These are phyloP conservation scores for Drosophila paulistorum DNA, from an alignment of 1,140 invertebrate species.

Conservation along the genomic window DNA sequence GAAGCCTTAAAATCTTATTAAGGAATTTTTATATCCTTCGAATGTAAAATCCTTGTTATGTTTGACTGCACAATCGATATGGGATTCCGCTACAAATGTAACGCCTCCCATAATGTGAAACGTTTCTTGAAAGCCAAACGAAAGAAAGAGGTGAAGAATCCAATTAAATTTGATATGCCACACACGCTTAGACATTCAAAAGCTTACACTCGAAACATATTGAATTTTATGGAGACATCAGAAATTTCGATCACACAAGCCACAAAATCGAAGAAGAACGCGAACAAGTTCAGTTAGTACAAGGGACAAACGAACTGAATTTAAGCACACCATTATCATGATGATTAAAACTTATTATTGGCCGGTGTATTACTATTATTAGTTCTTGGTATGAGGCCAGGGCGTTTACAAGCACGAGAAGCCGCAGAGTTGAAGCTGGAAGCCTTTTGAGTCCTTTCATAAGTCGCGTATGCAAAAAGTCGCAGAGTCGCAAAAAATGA, in stretches of 20 bases:
- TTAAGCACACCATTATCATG: slow-evolving; percentile 76
- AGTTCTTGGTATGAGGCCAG: slow-evolving; percentile 45
- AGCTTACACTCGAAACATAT: slow-evolving; percentile 23
- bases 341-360: slow-evolving; percentile 82
- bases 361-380: slow-evolving; percentile 75
- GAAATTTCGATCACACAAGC: slow-evolving; percentile 27
- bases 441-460: slow-evolving; percentile 64
- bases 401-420: slow-evolving; percentile 63
- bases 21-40: too few species aligned
- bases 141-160: slow-evolving; percentile 42
- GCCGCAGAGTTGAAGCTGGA: slow-evolving; percentile 26
- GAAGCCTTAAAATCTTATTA: background rate
- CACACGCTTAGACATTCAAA: background rate
- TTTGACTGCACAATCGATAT: background rate
- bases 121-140: slow-evolving; percentile 61
- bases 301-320: slow-evolving; percentile 38
- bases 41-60: background rate
- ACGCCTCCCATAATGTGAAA: slow-evolving; percentile 30
- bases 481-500: slow-evolving; percentile 9
- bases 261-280: slow-evolving; percentile 17
- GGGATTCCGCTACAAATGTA: slow-evolving; percentile 39
- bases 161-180: background rate
- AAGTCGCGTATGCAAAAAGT: slow-evolving; percentile 38
- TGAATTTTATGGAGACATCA: slow-evolving; percentile 77
- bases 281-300: slow-evolving; percentile 8